Conservation (phyloP, 1,140 invertebrate genomes). For the Drosophila lacteicornis region DNA sequence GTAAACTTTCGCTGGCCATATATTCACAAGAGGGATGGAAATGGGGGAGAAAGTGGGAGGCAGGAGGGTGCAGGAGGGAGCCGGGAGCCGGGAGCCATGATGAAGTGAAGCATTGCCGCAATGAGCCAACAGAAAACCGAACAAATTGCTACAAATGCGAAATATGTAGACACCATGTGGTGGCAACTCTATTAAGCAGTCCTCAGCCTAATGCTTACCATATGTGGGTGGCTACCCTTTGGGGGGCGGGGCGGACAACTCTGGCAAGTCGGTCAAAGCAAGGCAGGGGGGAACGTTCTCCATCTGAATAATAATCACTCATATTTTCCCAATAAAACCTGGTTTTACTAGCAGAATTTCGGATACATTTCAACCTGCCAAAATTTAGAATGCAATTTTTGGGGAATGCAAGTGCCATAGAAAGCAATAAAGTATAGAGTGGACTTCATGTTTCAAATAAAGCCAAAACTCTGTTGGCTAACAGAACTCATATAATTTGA, state of each 20-base stretch:
- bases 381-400: too few species aligned
- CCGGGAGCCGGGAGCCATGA: slow-evolving; percentile 6
- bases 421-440: too few species aligned
- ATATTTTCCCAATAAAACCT: neutral
- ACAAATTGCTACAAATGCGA: slow-evolving; percentile 47
- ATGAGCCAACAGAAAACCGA: slow-evolving; percentile 44
- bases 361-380: too few species aligned
- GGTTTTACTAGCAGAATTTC: neutral
- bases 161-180: slow-evolving; percentile 38
- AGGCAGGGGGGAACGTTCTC: neutral
- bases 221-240: slow-evolving; percentile 39
- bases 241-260: neutral
- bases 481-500: too few species aligned
- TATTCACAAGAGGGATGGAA: slow-evolving; percentile 29
- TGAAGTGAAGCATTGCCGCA: slow-evolving; percentile 29
- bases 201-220: slow-evolving; percentile 22
- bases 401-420: too few species aligned
- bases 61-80: slow-evolving; percentile 1
- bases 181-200: slow-evolving; percentile 35
- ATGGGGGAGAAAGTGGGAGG: neutral
- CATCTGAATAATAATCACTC: neutral
- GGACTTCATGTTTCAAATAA: too few species aligned
- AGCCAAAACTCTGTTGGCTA: too few species aligned
- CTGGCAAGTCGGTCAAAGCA: slow-evolving; percentile 15
- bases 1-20: slow-evolving; percentile 78